Conservation (phyloP, 2,113 vertebrate genomes). For the Chlamydotis undulata region DNA sequence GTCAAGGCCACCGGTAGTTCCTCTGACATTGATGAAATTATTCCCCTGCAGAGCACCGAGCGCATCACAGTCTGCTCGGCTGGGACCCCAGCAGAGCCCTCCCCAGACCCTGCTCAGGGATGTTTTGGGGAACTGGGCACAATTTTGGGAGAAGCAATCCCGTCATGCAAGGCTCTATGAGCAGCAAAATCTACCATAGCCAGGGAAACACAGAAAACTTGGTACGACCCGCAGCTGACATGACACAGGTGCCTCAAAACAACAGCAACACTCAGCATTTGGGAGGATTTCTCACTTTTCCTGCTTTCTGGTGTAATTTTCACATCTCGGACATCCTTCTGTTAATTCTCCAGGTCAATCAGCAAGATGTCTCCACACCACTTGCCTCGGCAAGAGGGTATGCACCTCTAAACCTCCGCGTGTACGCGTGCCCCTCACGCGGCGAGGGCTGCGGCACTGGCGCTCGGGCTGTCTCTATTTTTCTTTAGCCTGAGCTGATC, state of each 20-base stretch:
- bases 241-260: not conserved
- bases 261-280: not conserved
- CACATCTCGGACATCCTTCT: not conserved
- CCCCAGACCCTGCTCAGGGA: not conserved
- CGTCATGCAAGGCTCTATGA: not conserved
- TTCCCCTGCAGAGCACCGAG: fast-evolving
- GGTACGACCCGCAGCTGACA: not conserved
- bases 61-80: not conserved
- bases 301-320: not conserved
- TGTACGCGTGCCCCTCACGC: not conserved
- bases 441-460: not conserved
- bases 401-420: not conserved
- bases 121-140: not conserved
- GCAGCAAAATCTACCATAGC: not conserved
- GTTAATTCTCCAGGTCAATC: not conserved
- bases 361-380: not conserved
- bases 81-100: not conserved
- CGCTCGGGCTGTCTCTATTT: not conserved
- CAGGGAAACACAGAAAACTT: not conserved
- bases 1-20: not conserved
- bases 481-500: slow-evolving; percentile 19
- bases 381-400: not conserved
- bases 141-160: not conserved
- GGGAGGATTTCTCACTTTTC: not conserved
- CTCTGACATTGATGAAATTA: not conserved